Base-by-base conservation (phyloP, 2,888 invertebrate species). In the Oscheius onirici region DNA sequence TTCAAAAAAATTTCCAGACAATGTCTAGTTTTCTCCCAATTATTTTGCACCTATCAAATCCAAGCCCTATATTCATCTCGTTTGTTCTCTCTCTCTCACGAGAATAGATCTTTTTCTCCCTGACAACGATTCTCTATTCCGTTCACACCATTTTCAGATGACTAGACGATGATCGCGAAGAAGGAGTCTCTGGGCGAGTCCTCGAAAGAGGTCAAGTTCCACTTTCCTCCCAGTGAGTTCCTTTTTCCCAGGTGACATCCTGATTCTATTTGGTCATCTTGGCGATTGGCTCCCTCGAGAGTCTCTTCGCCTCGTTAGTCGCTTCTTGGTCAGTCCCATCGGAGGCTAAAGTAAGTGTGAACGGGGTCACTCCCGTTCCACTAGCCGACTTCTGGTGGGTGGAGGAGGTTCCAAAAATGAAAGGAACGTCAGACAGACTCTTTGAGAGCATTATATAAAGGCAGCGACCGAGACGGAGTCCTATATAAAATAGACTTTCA, bases 241-340 rank as follows among this genome's bases (percentile, higher is more conserved):
- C 8, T 34, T 34, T 34, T 17, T 40, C 57, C 58, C 58, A 58
- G 58, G 58, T 58, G 58, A 41, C 40, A 41, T 2, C 41, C 22
- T 58, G 58, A 58, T 58, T 58, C 58, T 41, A 58, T 58, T 58
- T 58, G 43, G 58, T 34, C 58, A 20, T 11, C 41, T n/a, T 28
- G 40, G 41, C 58, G 58, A 58, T 58, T 58, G 41, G 41, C 41
- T 17, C 58, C 58, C 58, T 40, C 40, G 58, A 41, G 58, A 41
- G 41, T n/a, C 8, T 26, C 28, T 28, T 55, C 55, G 6, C 20
- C 55, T 55, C 55, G 55, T 55, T 55, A 55, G 55, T 26, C 46
- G 3, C 46, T 11, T 17, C 46, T 46, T 46, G 46, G 46, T 20
- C 15, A n/a, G 51, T 49, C 51, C 22, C 22, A n/a, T 8, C 26